A percentile compares a stretch with the other conserved stretches of the same genome.
Conservation (phyloP, 2,113 vertebrate species). For the Reinhardtius hippoglossoides region DNA sequence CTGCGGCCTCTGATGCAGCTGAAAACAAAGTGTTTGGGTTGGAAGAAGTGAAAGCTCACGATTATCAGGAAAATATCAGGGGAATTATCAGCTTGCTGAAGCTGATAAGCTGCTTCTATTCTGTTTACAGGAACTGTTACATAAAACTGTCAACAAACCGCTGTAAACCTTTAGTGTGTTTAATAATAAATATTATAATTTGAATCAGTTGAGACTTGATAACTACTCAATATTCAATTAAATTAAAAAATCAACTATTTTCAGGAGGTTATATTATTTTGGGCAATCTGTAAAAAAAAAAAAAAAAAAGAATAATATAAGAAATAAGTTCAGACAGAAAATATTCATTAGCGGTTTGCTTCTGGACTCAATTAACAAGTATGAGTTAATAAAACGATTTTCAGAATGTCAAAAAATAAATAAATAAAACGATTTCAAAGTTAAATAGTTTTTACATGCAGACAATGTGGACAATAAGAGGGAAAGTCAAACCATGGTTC, state of each 20-base stretch:
- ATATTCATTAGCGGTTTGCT: too few relatives aligned
- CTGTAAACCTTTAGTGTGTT: background rate
- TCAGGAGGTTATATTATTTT: too few relatives aligned
- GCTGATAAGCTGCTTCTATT: constrained; percentile 19
- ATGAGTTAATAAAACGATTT: too few relatives aligned
- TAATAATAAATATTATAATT: background rate
- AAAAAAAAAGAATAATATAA: too few relatives aligned
- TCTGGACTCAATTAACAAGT: too few relatives aligned
- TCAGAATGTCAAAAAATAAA: too few relatives aligned
- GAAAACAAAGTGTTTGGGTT: constrained; percentile 36
- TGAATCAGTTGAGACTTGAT: background rate
- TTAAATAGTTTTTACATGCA: too few relatives aligned
- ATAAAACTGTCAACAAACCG: background rate
- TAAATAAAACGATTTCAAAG: too few relatives aligned
- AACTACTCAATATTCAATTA: background rate
- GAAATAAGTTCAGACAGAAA: too few relatives aligned
- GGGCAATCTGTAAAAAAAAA: too few relatives aligned
- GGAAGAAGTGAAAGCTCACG: constrained; percentile 17
- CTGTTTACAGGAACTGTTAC: constrained; percentile 11
- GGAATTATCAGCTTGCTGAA: constrained; percentile 8
- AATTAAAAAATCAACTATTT: too few relatives aligned
- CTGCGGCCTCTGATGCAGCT: constrained; percentile 32
- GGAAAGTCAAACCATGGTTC: background rate
- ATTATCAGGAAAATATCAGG: constrained; percentile 17
- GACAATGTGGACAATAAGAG: too few relatives aligned